Conservation (phyloP, 2,797 vertebrate species). For the Tokudaia tokunoshimensis region DNA sequence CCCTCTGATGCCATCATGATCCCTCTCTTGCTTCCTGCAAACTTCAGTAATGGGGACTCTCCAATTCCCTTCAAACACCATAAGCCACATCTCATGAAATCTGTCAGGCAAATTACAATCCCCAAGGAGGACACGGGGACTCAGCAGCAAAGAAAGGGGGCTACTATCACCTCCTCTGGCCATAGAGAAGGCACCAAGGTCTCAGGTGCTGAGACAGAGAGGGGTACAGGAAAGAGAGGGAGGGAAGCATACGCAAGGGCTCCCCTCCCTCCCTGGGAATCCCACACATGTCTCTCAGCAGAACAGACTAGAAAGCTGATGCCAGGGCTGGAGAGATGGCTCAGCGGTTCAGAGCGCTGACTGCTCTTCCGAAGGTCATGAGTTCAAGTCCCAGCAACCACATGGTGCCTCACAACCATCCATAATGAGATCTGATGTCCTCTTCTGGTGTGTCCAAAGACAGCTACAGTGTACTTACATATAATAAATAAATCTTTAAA, state of each 20-base stretch:
- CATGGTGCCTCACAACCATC: too few relatives aligned
- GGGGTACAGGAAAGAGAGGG: not conserved
- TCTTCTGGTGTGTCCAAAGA: too few relatives aligned
- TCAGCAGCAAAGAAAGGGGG: not conserved
- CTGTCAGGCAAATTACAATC: not conserved
- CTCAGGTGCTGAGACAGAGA: not conserved
- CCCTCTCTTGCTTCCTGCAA: not conserved
- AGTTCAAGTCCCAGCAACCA: too few relatives aligned
- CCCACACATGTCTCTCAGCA: not conserved
- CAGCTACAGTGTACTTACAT: too few relatives aligned
- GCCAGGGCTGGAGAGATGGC: not conserved
- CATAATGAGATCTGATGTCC: too few relatives aligned
- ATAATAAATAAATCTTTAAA: too few relatives aligned
- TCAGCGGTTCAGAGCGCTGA: too few relatives aligned
- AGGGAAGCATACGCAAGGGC: rapidly evolving
- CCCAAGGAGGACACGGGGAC: not conserved
- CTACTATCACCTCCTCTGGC: not conserved
- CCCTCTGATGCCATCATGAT: not conserved
- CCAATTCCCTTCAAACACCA: not conserved
- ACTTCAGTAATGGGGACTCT: not conserved
- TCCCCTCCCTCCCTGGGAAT: not conserved
- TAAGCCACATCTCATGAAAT: not conserved
- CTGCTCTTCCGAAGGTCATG: too few relatives aligned
- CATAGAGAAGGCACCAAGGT: not conserved
- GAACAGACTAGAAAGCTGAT: not conserved